Evolutionary conservation across 2,888 invertebrate genomes (phyloP).

Genomic region (Drosophila buzzatii): DNA sequence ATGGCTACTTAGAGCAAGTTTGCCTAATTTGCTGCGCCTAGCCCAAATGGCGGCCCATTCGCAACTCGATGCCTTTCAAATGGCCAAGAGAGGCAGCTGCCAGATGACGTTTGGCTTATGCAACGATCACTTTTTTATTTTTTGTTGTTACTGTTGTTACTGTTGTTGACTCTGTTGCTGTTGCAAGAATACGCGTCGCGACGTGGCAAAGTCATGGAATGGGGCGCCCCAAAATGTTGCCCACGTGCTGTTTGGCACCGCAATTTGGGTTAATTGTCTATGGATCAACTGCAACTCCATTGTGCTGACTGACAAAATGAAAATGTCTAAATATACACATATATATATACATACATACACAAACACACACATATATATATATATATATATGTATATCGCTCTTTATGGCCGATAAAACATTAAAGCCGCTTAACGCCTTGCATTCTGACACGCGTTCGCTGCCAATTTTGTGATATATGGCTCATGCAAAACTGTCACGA

Average conservation of each 20-base stretch:
- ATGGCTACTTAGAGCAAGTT: conserved; percentile 32
- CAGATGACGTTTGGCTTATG: conserved; percentile 67
- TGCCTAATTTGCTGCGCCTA: conserved; percentile 68
- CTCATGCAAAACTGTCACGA: conserved; percentile 59
- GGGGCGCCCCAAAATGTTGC: conserved; percentile 53
- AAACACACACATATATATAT: background rate
- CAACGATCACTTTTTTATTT: conserved; percentile 48
- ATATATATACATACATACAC: too few species aligned
- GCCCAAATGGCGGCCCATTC: conserved; percentile 61
- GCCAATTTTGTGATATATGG: conserved; percentile 61
- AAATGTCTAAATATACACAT: background rate
- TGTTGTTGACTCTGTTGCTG: conserved; percentile 44
- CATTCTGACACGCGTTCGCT: conserved; percentile 71
- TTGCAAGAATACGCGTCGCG: conserved; percentile 68
- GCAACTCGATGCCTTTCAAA: conserved; percentile 67
- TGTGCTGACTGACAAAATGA: conserved; percentile 45
- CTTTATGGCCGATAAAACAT: conserved; percentile 14
- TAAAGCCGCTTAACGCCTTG: conserved; percentile 73
- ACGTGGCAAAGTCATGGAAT: conserved; percentile 23
- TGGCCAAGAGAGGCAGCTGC: conserved; percentile 69
- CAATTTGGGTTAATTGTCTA: conserved; percentile 79
- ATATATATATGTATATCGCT: background rate
- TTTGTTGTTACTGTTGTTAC: conserved; percentile 11
- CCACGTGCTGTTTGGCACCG: conserved; percentile 67
- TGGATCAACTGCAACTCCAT: conserved; percentile 63